Conservation (phyloP, 30 jellyfish, hydroid and myxozoan species). For the Sanderia malayensis region DNA sequence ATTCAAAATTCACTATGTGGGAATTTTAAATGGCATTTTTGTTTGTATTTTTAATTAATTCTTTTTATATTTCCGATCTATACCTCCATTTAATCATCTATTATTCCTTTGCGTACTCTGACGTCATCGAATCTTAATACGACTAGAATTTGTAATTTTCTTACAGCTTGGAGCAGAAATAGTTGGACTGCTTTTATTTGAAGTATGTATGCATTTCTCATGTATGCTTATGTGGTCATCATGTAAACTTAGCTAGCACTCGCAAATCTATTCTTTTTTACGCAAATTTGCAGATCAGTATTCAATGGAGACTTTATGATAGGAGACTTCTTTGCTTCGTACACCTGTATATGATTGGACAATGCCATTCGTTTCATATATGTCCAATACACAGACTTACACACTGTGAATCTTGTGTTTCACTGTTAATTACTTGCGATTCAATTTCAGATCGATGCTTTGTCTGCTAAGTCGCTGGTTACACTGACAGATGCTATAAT, state of each 20-base stretch:
- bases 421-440: background rate
- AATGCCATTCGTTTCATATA: background rate
- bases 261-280: background rate
- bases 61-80: too few species aligned
- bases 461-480: constrained; percentile 39
- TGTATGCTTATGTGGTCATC: too few species aligned
- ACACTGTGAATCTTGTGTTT: background rate
- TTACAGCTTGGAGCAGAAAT: constrained; percentile 2
- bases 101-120: too few species aligned
- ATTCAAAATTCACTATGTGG: too few species aligned
- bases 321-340: background rate
- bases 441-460: constrained; percentile 23
- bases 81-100: too few species aligned
- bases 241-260: too few species aligned
- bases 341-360: background rate
- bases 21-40: too few species aligned
- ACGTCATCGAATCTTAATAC: too few species aligned
- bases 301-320: background rate
- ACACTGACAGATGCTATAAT: constrained; percentile 23
- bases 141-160: too few species aligned
- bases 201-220: background rate
- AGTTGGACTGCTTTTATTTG: background rate
- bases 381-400: background rate
- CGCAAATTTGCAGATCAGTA: background rate
- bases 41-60: too few species aligned